Evolutionary conservation across 2,797 vertebrate genomes (phyloP).

Genomic region (Labeo calbasu): DNA sequence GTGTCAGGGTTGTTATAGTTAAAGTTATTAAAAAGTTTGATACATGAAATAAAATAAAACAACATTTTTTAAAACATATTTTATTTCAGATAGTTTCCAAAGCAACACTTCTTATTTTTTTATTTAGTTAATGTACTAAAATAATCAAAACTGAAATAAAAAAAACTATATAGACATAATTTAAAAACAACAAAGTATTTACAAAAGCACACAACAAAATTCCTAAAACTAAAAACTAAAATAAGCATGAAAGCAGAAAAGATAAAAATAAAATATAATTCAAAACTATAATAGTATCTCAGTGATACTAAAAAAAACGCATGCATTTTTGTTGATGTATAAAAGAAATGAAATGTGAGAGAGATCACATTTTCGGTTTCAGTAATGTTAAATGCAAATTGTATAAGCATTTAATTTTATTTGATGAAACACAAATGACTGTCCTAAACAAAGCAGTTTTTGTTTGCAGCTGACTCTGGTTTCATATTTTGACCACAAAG

Average conservation of each 20-base stretch:
- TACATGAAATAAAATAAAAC: background rate
- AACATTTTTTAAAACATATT: background rate
- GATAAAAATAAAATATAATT: background rate
- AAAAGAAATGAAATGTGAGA: background rate
- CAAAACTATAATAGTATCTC: background rate
- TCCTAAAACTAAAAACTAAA: background rate
- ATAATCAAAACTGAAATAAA: background rate
- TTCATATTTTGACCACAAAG: background rate
- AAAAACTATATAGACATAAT: background rate
- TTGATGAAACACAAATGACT: background rate
- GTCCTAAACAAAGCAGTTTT: background rate
- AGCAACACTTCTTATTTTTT: background rate
- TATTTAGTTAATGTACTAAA: background rate
- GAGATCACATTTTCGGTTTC: background rate
- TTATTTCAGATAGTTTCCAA: background rate
- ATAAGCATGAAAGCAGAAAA: background rate
- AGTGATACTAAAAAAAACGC: background rate
- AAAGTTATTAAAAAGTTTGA: background rate
- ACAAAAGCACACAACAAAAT: background rate
- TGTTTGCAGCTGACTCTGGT: background rate
- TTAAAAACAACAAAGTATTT: background rate
- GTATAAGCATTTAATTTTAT: background rate
- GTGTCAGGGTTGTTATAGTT: background rate
- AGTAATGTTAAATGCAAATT: background rate
- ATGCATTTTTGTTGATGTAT: background rate